phyloP scores from a whole-genome alignment of 2,888 invertebrate genomes.

The Drosophila macrospina region DNA sequence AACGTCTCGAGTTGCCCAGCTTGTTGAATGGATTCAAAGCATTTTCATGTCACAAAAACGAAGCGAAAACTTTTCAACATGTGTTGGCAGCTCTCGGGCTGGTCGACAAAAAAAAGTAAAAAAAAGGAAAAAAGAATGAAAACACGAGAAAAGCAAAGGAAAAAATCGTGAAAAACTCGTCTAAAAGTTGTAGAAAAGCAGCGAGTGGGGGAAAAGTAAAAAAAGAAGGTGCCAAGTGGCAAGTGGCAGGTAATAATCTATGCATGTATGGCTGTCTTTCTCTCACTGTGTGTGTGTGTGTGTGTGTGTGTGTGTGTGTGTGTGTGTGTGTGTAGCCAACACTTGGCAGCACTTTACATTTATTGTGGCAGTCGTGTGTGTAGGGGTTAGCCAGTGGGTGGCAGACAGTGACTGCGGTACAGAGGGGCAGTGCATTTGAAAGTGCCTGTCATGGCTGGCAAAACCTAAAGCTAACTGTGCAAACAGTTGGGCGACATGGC shows the following conservation, averaged over 20 bases:
- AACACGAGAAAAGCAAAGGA: slow-evolving; percentile 13
- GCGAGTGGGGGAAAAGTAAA: slow-evolving; percentile 19
- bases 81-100: slow-evolving; percentile 73
- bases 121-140: slow-evolving; percentile 9
- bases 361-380: slow-evolving; percentile 71
- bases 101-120: slow-evolving; percentile 45
- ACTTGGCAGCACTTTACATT: slow-evolving; percentile 81
- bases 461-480: slow-evolving; percentile 57
- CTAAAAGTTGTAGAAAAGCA: slow-evolving; percentile 55
- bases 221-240: slow-evolving; percentile 78
- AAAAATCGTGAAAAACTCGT: slow-evolving; percentile 72
- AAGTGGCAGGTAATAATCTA: slow-evolving; percentile 82
- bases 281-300: slow-evolving; percentile 22
- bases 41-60: slow-evolving; percentile 77
- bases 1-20: slow-evolving; percentile 47
- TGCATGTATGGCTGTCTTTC: slow-evolving; percentile 65
- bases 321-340: slow-evolving; percentile 56
- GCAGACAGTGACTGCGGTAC: not conserved
- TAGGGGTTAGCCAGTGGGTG: not conserved
- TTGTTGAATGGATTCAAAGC: slow-evolving; percentile 78
- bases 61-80: slow-evolving; percentile 78
- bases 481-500: slow-evolving; percentile 74
- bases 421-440: slow-evolving; percentile 61
- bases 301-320: slow-evolving; percentile 36
- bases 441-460: slow-evolving; percentile 74